Percentiles rank a stretch among this genome's conserved stretches.
Evolutionary conservation across 2,113 vertebrate species (phyloP).

Genomic region (Onychorhynchus coronatus): DNA sequence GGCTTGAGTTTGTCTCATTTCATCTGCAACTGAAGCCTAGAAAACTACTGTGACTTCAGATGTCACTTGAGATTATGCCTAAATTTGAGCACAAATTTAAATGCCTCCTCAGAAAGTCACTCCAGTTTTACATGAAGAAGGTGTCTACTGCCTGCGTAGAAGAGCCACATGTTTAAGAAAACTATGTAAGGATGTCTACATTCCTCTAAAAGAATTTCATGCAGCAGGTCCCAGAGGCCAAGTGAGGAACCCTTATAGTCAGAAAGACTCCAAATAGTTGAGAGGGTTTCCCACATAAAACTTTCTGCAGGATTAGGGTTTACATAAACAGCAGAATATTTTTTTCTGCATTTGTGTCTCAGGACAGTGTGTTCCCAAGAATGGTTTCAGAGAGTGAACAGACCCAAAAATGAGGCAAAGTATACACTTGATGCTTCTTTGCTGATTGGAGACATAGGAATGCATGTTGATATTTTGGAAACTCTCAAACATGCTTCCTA

Average conservation of each 20-base stretch:
- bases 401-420: not conserved
- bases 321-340: not conserved
- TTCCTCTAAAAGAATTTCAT: not conserved
- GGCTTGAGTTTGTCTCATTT: not conserved
- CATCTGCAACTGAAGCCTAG: not conserved
- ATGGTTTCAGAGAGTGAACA: not conserved
- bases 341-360: not conserved
- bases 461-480: slow-evolving; percentile 2
- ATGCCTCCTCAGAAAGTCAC: not conserved
- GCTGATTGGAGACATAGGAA: not conserved
- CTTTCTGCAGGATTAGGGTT: not conserved
- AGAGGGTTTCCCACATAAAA: not conserved
- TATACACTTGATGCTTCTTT: not conserved
- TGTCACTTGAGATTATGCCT: not conserved
- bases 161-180: not conserved
- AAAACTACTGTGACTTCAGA: not conserved
- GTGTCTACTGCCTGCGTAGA: not conserved
- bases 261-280: not conserved
- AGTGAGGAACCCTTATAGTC: not conserved
- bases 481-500: not conserved
- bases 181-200: not conserved
- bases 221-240: not conserved
- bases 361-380: not conserved
- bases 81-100: not conserved
- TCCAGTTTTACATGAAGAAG: not conserved